Conservation (phyloP, 2,113 vertebrate species). For the Riparia riparia region DNA sequence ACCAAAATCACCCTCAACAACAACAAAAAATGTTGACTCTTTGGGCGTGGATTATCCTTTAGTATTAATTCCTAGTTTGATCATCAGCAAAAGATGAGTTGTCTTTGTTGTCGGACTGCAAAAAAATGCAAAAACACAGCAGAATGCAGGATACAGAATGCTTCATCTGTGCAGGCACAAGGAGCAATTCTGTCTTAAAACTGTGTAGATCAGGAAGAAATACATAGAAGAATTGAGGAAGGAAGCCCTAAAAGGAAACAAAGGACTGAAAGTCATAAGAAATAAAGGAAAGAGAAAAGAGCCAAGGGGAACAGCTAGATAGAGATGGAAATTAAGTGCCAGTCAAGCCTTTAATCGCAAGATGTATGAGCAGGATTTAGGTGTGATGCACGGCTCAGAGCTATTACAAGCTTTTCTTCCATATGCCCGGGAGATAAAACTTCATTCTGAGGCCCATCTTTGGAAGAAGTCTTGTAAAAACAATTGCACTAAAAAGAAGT, state of each 20-base stretch:
- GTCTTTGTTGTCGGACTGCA: neutral
- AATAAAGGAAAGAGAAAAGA: slow-evolving; percentile 1
- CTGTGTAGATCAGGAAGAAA: neutral
- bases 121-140: neutral
- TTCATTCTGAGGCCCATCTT: neutral
- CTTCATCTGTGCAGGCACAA: neutral
- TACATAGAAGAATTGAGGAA: neutral
- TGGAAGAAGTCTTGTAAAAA: slow-evolving; percentile 7
- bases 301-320: neutral
- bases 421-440: neutral
- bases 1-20: neutral
- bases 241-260: neutral
- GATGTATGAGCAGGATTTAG: neutral
- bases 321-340: slow-evolving; percentile 26
- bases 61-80: neutral
- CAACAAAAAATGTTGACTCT: neutral
- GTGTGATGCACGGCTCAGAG: neutral
- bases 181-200: neutral
- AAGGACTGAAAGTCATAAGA: neutral
- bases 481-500: neutral
- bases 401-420: neutral
- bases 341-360: slow-evolving; percentile 19
- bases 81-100: neutral
- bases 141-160: neutral
- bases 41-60: neutral